Evolutionary conservation across 37 sponge, comb jelly and placozoan species (phyloP).

Genomic region (Ianthella basta): DNA sequence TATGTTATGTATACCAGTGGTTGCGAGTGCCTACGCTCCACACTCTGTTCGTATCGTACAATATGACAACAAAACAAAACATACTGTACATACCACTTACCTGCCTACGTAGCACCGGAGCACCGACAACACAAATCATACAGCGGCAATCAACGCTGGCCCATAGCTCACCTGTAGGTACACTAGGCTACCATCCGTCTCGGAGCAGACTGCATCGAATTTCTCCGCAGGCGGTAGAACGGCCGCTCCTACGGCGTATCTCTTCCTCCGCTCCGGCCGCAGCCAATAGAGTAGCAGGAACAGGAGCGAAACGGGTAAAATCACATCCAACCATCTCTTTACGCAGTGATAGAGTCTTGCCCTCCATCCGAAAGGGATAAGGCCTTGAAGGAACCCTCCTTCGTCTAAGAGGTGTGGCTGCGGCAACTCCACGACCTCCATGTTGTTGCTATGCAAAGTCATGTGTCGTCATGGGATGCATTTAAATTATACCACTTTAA

Average conservation of each 20-base stretch:
- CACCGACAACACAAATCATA: no score
- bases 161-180: neutral
- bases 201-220: neutral
- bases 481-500: no score
- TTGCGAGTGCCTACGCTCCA: no score
- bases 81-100: no score
- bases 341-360: neutral
- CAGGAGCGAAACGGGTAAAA: neutral
- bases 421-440: neutral
- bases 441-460: neutral
- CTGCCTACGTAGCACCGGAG: no score
- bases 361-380: neutral
- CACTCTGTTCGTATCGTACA: no score
- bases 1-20: no score
- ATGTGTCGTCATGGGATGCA: neutral
- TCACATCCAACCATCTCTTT: neutral
- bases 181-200: neutral
- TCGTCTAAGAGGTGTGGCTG: neutral
- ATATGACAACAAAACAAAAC: no score
- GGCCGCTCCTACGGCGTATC: neutral
- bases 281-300: neutral
- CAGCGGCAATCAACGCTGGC: no score
- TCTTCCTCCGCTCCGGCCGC: neutral
- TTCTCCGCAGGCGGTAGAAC: neutral
- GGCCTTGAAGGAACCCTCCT: neutral